Evolutionary conservation across 64 coral and sea anemone genomes (phyloP).

Genomic region (Porites australiensis): DNA sequence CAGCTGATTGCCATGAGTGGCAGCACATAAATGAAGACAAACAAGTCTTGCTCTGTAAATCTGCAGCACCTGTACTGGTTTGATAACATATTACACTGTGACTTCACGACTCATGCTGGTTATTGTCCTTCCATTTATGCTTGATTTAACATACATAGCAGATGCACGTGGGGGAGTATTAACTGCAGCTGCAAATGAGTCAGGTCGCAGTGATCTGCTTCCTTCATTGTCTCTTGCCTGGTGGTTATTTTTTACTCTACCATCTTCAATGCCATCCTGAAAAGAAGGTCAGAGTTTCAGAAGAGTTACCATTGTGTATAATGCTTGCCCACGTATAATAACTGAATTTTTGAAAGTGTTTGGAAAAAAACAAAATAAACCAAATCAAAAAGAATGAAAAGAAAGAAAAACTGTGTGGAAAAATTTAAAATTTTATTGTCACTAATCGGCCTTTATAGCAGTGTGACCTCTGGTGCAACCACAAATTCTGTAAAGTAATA

Average conservation of each 20-base stretch:
- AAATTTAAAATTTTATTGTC: no score
- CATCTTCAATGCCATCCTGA: conserved; percentile 7
- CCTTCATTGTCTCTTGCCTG: conserved; percentile 22
- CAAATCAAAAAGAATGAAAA: no score
- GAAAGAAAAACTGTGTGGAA: no score
- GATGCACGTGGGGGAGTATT: conserved; percentile 62
- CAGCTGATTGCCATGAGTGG: neutral
- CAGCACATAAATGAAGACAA: neutral
- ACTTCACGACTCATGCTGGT: conserved; percentile 58
- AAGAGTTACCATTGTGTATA: no score
- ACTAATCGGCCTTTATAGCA: no score
- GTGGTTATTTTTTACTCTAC: conserved; percentile 15
- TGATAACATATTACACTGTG: conserved; percentile 68
- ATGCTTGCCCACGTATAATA: no score
- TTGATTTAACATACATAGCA: conserved; percentile 66
- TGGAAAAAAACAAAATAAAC: no score
- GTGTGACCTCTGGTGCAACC: no score
- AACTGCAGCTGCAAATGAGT: conserved; percentile 79
- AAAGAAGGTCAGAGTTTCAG: no score
- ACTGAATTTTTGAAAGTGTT: no score
- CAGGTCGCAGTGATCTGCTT: conserved; percentile 45
- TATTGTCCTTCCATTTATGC: conserved; percentile 54
- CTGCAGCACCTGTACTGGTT: neutral
- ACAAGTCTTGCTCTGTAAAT: neutral
- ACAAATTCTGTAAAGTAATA: no score